Base-by-base conservation (phyloP, 2,113 vertebrate genomes). In the Erythrocebus patas region DNA sequence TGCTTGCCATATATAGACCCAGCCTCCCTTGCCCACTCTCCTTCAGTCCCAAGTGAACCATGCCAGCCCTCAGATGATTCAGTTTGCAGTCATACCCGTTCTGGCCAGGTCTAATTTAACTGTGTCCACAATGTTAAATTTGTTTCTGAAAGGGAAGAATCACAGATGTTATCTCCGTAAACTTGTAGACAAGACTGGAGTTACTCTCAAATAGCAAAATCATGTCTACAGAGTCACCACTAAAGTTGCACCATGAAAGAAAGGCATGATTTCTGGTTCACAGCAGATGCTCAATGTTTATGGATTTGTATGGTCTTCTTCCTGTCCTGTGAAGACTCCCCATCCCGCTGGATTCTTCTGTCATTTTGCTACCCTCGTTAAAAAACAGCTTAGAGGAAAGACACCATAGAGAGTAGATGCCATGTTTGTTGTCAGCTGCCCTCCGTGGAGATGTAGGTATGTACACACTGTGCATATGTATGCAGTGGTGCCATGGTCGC, bases 381-480 rank as follows among this genome's bases (percentile, higher is more conserved):
- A 79, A 76, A 95, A 83, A 86, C 68, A 59, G 92, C 92, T 84
- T 32, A 32, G 92, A 84, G 97, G 64, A 86, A 82, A 96, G 86
- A 52, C 11, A 40, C 87, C 64, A 9, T 25, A 68, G 90, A 50
- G 95, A 91, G 81, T 16, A 94, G 92, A 84, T 59, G 83, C 61
- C 83, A 5, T 50, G 52, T 2, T 75, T 87, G 27, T 50, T 25
- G 70, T 27, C 38, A 97, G 35, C 81, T 35, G 3, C 48, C n/a
- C 57, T 96, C 94, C 81, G 52, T 87, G 70, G 96, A 95, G 93
- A 88, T 11, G 22, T 4, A 35, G 52, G 64, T 2, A 50, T 50
- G 13, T 50, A 50, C 48, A 50, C 48, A 50, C 48, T 91, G 82
- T 91, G 73, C 79, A 1, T 59, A 52, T 11, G 40, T 18, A 66